Evolutionary conservation across 2,797 vertebrate species (phyloP).

Genomic region (Remorina albescens): DNA sequence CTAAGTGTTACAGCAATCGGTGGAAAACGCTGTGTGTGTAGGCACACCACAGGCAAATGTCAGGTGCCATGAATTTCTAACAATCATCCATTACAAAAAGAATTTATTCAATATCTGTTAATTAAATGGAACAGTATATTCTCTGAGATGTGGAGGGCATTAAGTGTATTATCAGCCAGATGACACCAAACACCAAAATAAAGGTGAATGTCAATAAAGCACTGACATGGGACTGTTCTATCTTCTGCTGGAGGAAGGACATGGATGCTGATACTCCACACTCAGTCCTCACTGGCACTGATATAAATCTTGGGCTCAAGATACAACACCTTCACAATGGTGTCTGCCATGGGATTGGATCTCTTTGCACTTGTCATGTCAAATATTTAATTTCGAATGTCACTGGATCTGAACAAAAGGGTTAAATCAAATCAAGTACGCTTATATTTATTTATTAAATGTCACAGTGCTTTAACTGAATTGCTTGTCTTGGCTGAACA

Average conservation of each 20-base stretch:
- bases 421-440: neutral
- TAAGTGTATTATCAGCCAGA: no score
- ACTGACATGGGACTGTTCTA: neutral
- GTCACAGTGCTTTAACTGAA: neutral
- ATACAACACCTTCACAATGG: slow-evolving; percentile 6
- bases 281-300: neutral
- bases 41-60: neutral
- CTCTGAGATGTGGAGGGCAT: neutral
- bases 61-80: neutral
- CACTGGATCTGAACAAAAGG: neutral
- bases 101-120: no score
- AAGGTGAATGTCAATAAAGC: neutral
- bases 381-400: neutral
- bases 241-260: neutral
- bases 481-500: neutral
- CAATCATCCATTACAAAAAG: neutral
- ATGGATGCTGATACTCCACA: neutral
- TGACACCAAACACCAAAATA: no score
- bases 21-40: neutral
- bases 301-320: slow-evolving; percentile 10
- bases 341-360: neutral
- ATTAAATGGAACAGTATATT: neutral
- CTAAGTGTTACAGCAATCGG: neutral
- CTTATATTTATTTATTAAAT: neutral
- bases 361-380: neutral